These are phyloP conservation scores for Bovichtus variegatus DNA, from an alignment of 2,797 vertebrate genomes.

Conservation along the genomic window DNA sequence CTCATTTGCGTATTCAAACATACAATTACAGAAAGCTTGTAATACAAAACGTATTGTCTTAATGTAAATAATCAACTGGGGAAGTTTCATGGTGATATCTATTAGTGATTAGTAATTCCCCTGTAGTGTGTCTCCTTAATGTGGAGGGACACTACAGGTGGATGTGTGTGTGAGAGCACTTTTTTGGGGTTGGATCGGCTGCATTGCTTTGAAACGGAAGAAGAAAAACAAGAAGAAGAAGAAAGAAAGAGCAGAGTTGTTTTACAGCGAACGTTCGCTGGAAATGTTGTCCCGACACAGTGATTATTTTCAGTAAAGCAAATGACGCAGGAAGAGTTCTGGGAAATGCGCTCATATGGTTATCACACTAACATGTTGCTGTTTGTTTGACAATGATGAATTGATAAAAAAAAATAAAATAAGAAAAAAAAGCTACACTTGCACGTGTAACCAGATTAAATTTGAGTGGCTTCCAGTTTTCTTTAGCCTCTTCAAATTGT, in stretches of 20 bases:
- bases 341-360: neutral
- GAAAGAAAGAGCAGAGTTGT: no score
- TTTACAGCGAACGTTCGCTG: neutral
- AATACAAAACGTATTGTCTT: no score
- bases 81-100: no score
- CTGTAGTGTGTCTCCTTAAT: no score
- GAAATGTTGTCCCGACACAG: neutral
- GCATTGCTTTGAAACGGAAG: neutral
- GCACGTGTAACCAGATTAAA: neutral
- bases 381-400: neutral
- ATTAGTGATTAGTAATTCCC: no score
- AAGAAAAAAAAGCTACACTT: neutral
- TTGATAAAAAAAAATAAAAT: neutral
- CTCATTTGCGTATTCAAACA: no score
- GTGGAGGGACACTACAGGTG: no score
- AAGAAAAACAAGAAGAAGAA: no score
- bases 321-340: constrained; percentile 22
- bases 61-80: no score
- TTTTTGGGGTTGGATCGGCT: neutral
- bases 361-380: neutral
- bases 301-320: constrained; percentile 4
- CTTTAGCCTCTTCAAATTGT: neutral
- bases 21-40: no score
- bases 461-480: neutral
- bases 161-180: neutral